A percentile compares a stretch with the other conserved stretches of the same genome.
Evolutionary conservation across 2,888 invertebrate species (phyloP).

Genomic region (Petrophora chlorosata): DNA sequence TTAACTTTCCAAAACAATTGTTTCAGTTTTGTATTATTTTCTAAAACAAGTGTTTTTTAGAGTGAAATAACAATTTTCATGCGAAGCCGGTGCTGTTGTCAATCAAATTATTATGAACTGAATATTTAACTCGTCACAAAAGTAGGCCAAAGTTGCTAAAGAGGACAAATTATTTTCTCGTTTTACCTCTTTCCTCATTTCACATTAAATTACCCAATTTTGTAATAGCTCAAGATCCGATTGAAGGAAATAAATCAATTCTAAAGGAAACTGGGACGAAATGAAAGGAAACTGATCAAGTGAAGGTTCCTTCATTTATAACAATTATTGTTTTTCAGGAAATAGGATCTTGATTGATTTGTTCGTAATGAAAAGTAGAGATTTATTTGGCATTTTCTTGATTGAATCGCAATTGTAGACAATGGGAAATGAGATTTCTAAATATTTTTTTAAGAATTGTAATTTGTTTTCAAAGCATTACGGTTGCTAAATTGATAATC

Average conservation of each 20-base stretch:
- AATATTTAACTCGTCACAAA: too few relatives aligned
- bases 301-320: neutral
- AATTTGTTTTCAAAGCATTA: neutral
- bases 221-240: conserved; percentile 2
- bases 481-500: too few relatives aligned
- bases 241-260: neutral
- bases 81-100: too few relatives aligned
- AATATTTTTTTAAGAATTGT: neutral
- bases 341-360: neutral
- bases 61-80: too few relatives aligned
- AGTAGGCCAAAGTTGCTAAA: too few relatives aligned
- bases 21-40: too few relatives aligned
- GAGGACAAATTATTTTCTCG: too few relatives aligned
- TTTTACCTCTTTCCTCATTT: neutral
- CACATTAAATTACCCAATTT: conserved; percentile 6
- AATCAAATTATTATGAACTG: too few relatives aligned
- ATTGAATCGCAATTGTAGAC: neutral
- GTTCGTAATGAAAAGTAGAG: neutral
- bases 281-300: neutral
- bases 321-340: conserved; percentile 3
- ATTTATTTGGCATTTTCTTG: neutral
- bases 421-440: neutral
- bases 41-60: too few relatives aligned
- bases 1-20: too few relatives aligned
- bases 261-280: neutral